Conservation (phyloP, 92 coral and sea anemone genomes). For the Parazoanthus darwini region DNA sequence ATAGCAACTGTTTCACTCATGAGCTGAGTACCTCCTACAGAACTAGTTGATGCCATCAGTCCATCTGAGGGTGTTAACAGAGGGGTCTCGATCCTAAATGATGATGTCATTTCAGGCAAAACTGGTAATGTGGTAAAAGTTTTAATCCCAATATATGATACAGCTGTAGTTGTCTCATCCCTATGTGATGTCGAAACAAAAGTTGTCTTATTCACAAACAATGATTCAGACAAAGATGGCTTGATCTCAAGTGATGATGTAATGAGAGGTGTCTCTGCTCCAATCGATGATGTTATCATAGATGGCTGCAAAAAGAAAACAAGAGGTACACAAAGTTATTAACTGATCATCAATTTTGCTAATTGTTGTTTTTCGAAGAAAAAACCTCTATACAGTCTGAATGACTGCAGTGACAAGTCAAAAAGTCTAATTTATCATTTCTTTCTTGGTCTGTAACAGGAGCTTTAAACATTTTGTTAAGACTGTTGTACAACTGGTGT, state of each 20-base stretch:
- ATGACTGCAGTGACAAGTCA: too few species aligned
- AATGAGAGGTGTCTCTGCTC: neutral
- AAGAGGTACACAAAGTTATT: too few species aligned
- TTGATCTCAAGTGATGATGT: neutral
- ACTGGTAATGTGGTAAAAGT: slow-evolving; percentile 5
- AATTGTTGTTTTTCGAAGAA: too few species aligned
- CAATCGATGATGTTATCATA: neutral
- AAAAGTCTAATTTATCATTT: too few species aligned
- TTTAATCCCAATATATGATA: slow-evolving; percentile 5
- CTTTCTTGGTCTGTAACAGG: too few species aligned
- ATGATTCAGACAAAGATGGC: neutral
- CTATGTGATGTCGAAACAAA: slow-evolving; percentile 2
- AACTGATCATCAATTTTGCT: too few species aligned
- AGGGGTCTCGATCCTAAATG: neutral
- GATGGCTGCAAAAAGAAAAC: neutral
- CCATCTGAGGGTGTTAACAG: slow-evolving; percentile 22
- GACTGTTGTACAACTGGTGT: too few species aligned
- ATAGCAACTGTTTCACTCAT: neutral
- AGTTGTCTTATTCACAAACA: neutral
- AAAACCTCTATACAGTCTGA: too few species aligned
- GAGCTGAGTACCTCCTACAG: neutral
- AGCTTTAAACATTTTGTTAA: too few species aligned
- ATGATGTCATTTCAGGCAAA: neutral
- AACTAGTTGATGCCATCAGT: neutral
- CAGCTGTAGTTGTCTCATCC: neutral